These are phyloP conservation scores for Serilophus lunatus DNA, from an alignment of 2,113 vertebrate species.

Conservation along the genomic window DNA sequence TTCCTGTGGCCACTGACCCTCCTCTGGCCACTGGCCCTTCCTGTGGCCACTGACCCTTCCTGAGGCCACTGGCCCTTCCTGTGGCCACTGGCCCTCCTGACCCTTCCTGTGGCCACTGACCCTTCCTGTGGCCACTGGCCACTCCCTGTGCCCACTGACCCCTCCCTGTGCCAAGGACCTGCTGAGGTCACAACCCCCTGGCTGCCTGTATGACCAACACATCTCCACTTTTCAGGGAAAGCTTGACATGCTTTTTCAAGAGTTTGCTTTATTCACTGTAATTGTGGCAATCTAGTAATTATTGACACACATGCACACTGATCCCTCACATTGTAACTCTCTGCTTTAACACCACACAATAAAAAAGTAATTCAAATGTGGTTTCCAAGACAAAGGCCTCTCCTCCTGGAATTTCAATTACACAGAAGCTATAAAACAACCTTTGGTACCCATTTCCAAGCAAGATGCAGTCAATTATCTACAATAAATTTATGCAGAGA, in stretches of 20 bases:
- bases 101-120: not conserved
- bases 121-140: not conserved
- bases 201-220: not conserved
- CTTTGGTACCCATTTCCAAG: constrained; percentile 33
- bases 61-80: not conserved
- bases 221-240: not conserved
- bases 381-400: constrained; percentile 30
- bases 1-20: too few species aligned
- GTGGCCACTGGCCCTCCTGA: not conserved
- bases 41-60: not conserved
- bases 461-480: constrained; percentile 51
- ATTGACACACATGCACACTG: constrained; percentile 48
- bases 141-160: too few species aligned
- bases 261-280: constrained; percentile 39
- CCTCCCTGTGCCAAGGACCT: rapidly evolving
- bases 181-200: not conserved
- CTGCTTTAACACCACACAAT: not conserved
- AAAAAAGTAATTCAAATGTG: constrained; percentile 17
- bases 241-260: not conserved
- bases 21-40: too few species aligned
- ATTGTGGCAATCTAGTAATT: constrained; percentile 40
- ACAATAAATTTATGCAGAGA: constrained; percentile 33
- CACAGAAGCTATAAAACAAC: constrained; percentile 9
- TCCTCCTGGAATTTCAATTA: constrained; percentile 28
- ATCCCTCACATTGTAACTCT: not conserved